These are phyloP conservation scores for Ammodytes marinus DNA, from an alignment of 2,113 vertebrate species.

Conservation along the genomic window DNA sequence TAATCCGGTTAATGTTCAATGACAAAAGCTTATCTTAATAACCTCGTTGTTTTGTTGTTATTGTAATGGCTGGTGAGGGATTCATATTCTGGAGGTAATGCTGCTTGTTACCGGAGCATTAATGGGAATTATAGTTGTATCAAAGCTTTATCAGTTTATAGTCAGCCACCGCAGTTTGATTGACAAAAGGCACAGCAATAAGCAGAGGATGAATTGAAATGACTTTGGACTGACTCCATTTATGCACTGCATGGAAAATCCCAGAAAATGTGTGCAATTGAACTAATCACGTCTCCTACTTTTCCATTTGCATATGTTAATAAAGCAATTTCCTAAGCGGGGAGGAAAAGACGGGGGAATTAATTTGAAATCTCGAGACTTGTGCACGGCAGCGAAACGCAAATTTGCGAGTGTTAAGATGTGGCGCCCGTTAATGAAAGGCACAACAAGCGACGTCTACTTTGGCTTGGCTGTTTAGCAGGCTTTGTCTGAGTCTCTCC, in stretches of 20 bases:
- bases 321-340: slow-evolving; percentile 59
- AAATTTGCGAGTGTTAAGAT: slow-evolving; percentile 15
- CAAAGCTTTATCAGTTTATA: slow-evolving; percentile 56
- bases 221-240: slow-evolving; percentile 65
- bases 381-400: slow-evolving; percentile 12
- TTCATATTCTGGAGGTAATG: slow-evolving; percentile 36
- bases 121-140: slow-evolving; percentile 33
- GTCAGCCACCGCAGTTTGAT: slow-evolving; percentile 61
- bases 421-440: slow-evolving; percentile 23
- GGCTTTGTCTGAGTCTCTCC: slow-evolving; percentile 67
- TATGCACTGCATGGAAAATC: slow-evolving; percentile 70
- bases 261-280: slow-evolving; percentile 76
- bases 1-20: slow-evolving; percentile 62
- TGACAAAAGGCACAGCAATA: slow-evolving; percentile 66
- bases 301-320: slow-evolving; percentile 86
- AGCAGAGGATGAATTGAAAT: slow-evolving; percentile 61
- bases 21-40: slow-evolving; percentile 53
- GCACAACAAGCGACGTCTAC: slow-evolving; percentile 44
- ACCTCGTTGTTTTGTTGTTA: slow-evolving; percentile 50
- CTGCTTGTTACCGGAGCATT: slow-evolving; percentile 12
- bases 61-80: slow-evolving; percentile 40
- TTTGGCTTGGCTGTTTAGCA: slow-evolving; percentile 23
- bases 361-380: slow-evolving; percentile 43
- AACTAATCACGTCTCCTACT: slow-evolving; percentile 74
- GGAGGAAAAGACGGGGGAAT: slow-evolving; percentile 23